Conservation (phyloP, 2,888 invertebrate species). For the Drosophila helvetica region DNA sequence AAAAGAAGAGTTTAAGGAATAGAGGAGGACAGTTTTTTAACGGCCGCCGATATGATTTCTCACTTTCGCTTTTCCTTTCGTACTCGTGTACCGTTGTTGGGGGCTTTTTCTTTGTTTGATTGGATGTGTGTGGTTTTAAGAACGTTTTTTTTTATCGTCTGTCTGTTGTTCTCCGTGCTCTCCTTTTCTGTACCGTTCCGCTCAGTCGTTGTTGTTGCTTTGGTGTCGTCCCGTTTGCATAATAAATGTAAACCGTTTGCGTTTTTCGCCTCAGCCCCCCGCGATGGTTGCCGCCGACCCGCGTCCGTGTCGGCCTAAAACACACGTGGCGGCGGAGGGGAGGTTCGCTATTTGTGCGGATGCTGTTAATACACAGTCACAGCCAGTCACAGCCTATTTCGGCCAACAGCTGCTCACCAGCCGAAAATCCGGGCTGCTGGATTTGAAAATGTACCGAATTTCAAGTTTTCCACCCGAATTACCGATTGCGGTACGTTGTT, state of each 20-base stretch:
- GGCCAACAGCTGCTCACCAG: background rate
- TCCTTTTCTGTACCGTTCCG: background rate
- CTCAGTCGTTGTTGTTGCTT: constrained; percentile 11
- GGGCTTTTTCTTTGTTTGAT: constrained; percentile 56
- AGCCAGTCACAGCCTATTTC: background rate
- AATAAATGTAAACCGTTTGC: constrained; percentile 16
- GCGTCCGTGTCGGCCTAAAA: background rate
- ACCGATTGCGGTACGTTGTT: background rate
- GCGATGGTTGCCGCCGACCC: background rate
- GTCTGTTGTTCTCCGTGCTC: too few relatives aligned
- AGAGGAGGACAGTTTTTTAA: constrained; percentile 40
- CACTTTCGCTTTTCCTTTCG: constrained; percentile 46
- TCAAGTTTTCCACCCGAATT: background rate
- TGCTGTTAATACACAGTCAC: background rate
- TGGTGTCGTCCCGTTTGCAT: constrained; percentile 37
- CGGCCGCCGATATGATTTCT: background rate
- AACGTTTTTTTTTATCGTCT: constrained; percentile 2
- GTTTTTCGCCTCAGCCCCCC: background rate
- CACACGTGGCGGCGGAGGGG: background rate
- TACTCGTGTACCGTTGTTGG: constrained; percentile 8
- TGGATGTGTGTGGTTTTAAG: constrained; percentile 52
- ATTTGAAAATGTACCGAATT: background rate
- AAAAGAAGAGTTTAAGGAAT: background rate
- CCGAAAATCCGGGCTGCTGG: background rate
- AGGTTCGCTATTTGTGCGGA: background rate